phyloP scores from a whole-genome alignment of 2,113 vertebrate species.

The Gobius niger region DNA sequence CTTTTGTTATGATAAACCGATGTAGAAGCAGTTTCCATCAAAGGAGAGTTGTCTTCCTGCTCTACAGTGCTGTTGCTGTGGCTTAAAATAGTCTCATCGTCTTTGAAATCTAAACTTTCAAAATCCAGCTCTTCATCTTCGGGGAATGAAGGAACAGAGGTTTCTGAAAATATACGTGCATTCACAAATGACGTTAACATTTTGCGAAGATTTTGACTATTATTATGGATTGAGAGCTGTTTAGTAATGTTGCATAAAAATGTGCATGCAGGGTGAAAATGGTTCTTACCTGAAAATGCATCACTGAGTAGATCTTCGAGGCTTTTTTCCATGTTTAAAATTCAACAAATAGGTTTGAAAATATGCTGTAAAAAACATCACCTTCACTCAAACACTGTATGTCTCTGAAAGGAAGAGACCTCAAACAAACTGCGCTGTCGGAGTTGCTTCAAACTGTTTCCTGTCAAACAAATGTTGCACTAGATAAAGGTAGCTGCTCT shows the following conservation, averaged over 20 bases:
- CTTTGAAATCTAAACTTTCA: slow-evolving; percentile 59
- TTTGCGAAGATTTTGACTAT: neutral
- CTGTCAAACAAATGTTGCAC: slow-evolving; percentile 51
- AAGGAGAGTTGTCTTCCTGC: slow-evolving; percentile 20
- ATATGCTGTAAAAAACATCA: slow-evolving; percentile 6
- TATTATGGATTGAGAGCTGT: neutral
- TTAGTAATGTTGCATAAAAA: neutral
- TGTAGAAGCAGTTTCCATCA: neutral
- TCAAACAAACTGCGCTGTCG: slow-evolving; percentile 41
- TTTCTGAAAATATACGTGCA: slow-evolving; percentile 40
- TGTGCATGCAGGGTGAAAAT: neutral
- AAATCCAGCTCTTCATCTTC: slow-evolving; percentile 66
- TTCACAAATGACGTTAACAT: neutral
- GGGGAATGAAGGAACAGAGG: slow-evolving; percentile 29
- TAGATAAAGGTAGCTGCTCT: slow-evolving; percentile 2
- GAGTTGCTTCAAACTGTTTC: slow-evolving; percentile 52
- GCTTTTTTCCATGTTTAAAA: slow-evolving; percentile 67
- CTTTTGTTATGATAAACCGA: neutral
- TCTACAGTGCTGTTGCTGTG: slow-evolving; percentile 16
- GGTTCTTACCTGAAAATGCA: slow-evolving; percentile 70
- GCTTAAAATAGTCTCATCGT: neutral
- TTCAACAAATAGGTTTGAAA: neutral
- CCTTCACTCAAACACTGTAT: slow-evolving; percentile 14
- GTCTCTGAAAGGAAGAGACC: slow-evolving; percentile 42
- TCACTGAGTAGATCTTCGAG: slow-evolving; percentile 60